A percentile compares a stretch with the other conserved stretches of the same genome.
These are phyloP conservation scores for Centropus unirufus DNA, from an alignment of 2,113 vertebrate genomes.

Conservation along the genomic window DNA sequence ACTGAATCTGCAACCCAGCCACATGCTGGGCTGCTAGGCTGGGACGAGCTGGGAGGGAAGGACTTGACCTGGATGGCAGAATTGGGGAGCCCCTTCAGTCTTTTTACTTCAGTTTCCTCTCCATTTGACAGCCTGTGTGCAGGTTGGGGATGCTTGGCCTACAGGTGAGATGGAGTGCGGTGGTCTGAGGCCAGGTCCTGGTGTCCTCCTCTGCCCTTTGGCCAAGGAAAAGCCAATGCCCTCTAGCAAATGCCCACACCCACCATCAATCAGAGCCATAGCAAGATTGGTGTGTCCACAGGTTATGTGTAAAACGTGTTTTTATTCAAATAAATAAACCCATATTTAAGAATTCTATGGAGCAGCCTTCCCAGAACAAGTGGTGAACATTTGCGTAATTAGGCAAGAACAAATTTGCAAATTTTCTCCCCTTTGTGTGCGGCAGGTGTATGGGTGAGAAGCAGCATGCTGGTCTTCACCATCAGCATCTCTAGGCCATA, in stretches of 20 bases:
- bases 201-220: not conserved
- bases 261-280: too few species aligned
- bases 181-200: fast-evolving
- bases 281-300: not conserved
- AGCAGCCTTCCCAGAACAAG: fast-evolving
- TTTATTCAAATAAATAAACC: not conserved
- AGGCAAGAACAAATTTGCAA: not conserved
- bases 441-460: not conserved
- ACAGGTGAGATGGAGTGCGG: not conserved
- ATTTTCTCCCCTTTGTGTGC: not conserved
- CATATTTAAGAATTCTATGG: fast-evolving
- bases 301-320: not conserved
- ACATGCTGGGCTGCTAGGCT: not conserved
- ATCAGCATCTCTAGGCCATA: not conserved
- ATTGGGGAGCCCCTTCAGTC: not conserved
- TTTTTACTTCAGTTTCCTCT: not conserved
- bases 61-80: not conserved
- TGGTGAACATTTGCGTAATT: not conserved
- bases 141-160: not conserved
- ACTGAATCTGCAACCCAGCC: not conserved
- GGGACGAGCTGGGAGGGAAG: not conserved
- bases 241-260: not conserved
- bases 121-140: fast-evolving
- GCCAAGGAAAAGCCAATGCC: not conserved
- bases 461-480: not conserved